phyloP scores from a whole-genome alignment of 1,140 invertebrate genomes.

The Brachionus manjavacas region DNA sequence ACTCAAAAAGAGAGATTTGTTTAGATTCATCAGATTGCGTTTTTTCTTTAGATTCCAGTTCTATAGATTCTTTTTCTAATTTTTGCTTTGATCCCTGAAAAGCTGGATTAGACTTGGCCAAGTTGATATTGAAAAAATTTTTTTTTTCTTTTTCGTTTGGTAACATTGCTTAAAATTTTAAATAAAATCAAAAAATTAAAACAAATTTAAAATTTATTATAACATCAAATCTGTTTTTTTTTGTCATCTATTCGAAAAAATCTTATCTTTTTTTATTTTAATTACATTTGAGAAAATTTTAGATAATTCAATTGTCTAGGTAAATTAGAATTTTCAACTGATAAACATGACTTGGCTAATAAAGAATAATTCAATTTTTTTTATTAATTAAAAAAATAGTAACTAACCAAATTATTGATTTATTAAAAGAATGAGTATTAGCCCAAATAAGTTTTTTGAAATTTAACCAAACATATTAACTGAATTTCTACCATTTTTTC shows the following conservation, averaged over 20 bases:
- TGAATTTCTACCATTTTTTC: no score
- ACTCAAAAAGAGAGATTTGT: not conserved
- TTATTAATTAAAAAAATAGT: no score
- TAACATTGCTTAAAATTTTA: not conserved
- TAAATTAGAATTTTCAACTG: not conserved
- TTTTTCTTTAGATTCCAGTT: not conserved
- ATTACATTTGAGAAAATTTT: not conserved
- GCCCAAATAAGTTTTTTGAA: no score
- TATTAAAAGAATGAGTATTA: no score
- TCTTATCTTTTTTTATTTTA: not conserved
- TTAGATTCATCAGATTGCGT: not conserved
- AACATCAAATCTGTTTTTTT: not conserved
- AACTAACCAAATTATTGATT: no score
- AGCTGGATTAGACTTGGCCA: not conserved
- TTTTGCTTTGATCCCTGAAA: not conserved
- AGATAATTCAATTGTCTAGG: not conserved
- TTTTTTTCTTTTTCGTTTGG: not conserved
- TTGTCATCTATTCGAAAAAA: not conserved
- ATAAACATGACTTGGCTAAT: not conserved
- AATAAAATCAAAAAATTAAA: not conserved
- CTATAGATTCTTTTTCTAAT: not conserved
- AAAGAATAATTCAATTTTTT: no score
- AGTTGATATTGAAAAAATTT: not conserved
- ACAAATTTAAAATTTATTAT: not conserved
- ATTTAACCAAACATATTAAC: no score